A percentile compares a stretch with the other conserved stretches of the same genome.
These are phyloP conservation scores for Myopa tessellatipennis DNA, from an alignment of 2,888 invertebrate genomes.

Conservation along the genomic window DNA sequence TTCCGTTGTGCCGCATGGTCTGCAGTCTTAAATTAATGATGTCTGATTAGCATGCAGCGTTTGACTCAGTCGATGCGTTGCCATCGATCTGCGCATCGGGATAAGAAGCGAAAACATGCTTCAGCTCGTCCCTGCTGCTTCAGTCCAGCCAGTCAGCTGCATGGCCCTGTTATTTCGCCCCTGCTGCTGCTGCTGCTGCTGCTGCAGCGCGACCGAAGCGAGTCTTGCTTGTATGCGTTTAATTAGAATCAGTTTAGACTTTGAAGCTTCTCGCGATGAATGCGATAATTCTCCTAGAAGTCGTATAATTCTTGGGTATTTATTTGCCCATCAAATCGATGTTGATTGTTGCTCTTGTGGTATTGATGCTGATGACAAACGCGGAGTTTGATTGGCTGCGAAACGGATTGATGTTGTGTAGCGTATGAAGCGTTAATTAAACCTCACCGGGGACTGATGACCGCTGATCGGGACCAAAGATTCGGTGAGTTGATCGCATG, in stretches of 20 bases:
- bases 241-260: slow-evolving; percentile 25
- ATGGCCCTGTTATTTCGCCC: no score
- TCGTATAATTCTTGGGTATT: slow-evolving; percentile 19
- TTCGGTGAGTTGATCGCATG: no score
- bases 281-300: slow-evolving; percentile 4
- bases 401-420: no score
- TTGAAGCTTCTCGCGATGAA: slow-evolving; percentile 9
- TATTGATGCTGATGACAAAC: no score
- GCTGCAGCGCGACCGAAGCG: background rate
- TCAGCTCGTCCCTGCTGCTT: background rate
- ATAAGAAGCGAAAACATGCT: background rate
- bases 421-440: background rate
- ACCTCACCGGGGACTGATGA: no score
- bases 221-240: background rate
- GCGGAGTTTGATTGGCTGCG: no score
- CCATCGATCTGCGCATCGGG: slow-evolving; percentile 1
- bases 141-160: background rate
- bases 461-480: no score
- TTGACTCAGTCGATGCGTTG: background rate
- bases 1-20: slow-evolving; percentile 11
- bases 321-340: slow-evolving; percentile 23
- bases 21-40: slow-evolving; percentile 29
- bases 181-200: no score
- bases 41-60: slow-evolving; percentile 22
- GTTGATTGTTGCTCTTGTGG: background rate